These are phyloP conservation scores for Anabas testudineus DNA, from an alignment of 2,797 vertebrate genomes.

Conservation along the genomic window DNA sequence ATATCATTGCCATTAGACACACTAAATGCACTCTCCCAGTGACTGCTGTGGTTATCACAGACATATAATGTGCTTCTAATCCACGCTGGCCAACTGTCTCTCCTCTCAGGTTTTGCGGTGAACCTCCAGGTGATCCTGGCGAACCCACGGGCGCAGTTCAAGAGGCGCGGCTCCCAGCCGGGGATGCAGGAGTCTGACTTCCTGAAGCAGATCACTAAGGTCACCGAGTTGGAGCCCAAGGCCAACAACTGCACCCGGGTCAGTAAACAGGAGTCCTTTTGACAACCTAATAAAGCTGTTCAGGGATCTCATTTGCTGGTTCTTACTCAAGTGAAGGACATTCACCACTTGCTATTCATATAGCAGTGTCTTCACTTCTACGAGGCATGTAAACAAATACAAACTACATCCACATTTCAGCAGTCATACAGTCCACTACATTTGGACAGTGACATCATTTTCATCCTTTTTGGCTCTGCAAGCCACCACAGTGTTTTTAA, in stretches of 20 bases:
- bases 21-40: slow-evolving; percentile 56
- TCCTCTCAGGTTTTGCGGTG: slow-evolving; percentile 92
- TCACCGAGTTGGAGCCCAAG: slow-evolving; percentile 96
- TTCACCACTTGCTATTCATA: background rate
- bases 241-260: slow-evolving; percentile 98
- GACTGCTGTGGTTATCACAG: slow-evolving; percentile 61
- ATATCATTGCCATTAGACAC: slow-evolving; percentile 60
- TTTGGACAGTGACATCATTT: too few species aligned
- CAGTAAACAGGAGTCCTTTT: slow-evolving; percentile 58
- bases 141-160: slow-evolving; percentile 94
- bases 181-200: slow-evolving; percentile 99
- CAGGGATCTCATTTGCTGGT: background rate
- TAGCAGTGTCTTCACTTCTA: background rate
- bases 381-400: background rate
- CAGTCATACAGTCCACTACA: background rate
- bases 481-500: background rate
- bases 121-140: slow-evolving; percentile 96
- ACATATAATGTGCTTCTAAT: slow-evolving; percentile 57
- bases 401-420: background rate
- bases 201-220: slow-evolving; percentile 96
- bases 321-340: background rate
- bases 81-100: slow-evolving; percentile 23
- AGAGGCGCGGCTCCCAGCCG: slow-evolving; percentile 94
- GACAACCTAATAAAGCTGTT: background rate
- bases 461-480: too few species aligned